Percentiles rank a stretch among this genome's conserved stretches.
phyloP scores from a whole-genome alignment of 2,888 invertebrate species.

The Agelastica alni region DNA sequence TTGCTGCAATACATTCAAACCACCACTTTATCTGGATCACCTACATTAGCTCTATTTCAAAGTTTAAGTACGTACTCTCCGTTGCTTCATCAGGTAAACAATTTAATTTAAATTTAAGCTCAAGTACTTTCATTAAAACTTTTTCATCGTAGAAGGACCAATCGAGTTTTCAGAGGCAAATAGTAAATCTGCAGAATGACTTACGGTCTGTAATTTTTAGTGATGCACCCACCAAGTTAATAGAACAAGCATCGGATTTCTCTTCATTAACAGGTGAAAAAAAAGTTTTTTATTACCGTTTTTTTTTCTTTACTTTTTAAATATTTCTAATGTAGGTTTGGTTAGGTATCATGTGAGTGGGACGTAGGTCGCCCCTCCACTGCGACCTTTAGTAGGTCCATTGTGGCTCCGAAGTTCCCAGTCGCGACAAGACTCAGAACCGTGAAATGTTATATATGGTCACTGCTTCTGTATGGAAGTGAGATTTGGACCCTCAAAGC shows the following conservation, averaged over 20 bases:
- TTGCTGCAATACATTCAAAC: constrained; percentile 62
- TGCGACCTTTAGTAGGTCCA: no score
- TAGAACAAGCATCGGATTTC: constrained; percentile 51
- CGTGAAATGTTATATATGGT: no score
- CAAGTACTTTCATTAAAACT: background rate
- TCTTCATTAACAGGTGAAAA: constrained; percentile 47
- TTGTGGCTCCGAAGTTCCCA: no score
- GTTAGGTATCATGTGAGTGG: no score
- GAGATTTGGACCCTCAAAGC: no score
- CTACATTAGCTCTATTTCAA: constrained; percentile 64
- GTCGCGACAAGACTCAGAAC: no score
- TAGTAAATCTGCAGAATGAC: constrained; percentile 52
- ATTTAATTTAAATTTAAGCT: background rate
- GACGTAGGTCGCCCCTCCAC: no score
- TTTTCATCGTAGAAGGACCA: constrained; percentile 40
- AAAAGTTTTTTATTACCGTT: background rate
- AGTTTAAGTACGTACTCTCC: constrained; percentile 64
- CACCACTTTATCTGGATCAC: constrained; percentile 64
- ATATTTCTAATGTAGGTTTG: no score
- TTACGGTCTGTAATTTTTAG: constrained; percentile 47
- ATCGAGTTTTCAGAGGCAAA: constrained; percentile 47
- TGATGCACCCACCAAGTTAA: constrained; percentile 33
- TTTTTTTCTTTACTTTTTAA: background rate
- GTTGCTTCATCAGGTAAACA: constrained; percentile 45
- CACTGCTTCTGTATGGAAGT: no score